Conservation (phyloP, 2,888 invertebrate genomes). For the Pediacus dermestoides region DNA sequence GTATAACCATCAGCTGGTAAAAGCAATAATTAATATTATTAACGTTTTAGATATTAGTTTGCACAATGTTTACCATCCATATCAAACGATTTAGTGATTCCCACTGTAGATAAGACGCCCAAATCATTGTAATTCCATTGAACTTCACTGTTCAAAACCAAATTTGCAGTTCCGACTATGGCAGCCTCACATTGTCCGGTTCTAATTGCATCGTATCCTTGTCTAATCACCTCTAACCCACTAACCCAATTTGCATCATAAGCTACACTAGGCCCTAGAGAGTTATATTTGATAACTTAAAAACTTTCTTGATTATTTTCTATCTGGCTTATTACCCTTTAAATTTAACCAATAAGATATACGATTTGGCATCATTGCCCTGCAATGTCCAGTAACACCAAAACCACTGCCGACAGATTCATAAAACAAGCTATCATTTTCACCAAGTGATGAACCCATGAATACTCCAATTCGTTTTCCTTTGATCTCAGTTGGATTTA, state of each 20-base stretch:
- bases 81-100: constrained; percentile 63
- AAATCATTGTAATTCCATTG: constrained; percentile 61
- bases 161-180: constrained; percentile 84
- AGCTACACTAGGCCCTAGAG: constrained; percentile 55
- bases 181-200: constrained; percentile 86
- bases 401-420: constrained; percentile 58
- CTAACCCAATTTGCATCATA: constrained; percentile 66
- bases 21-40: neutral
- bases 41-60: constrained; percentile 1
- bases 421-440: constrained; percentile 52
- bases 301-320: too few relatives aligned
- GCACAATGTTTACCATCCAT: constrained; percentile 51
- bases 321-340: too few relatives aligned
- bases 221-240: constrained; percentile 63
- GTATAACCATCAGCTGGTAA: constrained; percentile 71
- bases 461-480: constrained; percentile 49
- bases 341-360: constrained; percentile 88
- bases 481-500: constrained; percentile 47
- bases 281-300: neutral
- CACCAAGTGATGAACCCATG: constrained; percentile 49
- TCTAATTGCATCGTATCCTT: constrained; percentile 70
- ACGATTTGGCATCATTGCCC: constrained; percentile 94
- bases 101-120: constrained; percentile 60
- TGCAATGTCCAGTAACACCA: constrained; percentile 69
- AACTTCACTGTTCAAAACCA: constrained; percentile 61